Conservation (phyloP, 2,888 invertebrate genomes). For the Acleris cristana region DNA sequence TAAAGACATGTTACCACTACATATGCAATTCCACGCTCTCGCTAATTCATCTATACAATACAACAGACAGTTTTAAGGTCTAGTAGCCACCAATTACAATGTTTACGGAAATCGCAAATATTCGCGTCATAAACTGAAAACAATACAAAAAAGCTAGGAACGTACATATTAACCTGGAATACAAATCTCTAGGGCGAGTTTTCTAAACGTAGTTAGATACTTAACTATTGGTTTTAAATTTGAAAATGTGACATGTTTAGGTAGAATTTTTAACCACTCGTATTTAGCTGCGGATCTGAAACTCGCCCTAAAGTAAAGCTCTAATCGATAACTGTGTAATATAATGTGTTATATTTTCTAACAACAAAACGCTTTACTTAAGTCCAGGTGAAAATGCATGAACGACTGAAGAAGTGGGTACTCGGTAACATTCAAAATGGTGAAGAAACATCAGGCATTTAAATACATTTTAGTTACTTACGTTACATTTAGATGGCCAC, state of each 20-base stretch:
- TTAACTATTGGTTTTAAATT: too few species aligned
- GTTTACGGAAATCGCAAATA: constrained; percentile 11
- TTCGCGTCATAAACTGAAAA: background rate
- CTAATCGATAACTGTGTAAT: background rate
- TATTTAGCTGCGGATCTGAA: too few species aligned
- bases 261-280: too few species aligned
- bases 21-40: too few species aligned
- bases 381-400: constrained; percentile 16
- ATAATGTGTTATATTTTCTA: background rate
- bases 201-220: too few species aligned
- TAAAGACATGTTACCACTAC: too few species aligned
- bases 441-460: constrained; percentile 7
- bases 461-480: constrained; percentile 8
- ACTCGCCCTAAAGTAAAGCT: constrained; percentile 1
- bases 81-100: constrained; percentile 24
- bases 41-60: too few species aligned
- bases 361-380: background rate
- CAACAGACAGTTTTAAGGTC: background rate
- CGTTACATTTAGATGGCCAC: constrained; percentile 12
- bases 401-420: constrained; percentile 1
- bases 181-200: background rate
- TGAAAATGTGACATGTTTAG: too few species aligned
- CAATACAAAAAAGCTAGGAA: background rate
- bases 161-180: constrained; percentile 12
- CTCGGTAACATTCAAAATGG: background rate